Base-by-base conservation (phyloP, 2,888 invertebrate genomes). In the Scaptomyza polygonia region DNA sequence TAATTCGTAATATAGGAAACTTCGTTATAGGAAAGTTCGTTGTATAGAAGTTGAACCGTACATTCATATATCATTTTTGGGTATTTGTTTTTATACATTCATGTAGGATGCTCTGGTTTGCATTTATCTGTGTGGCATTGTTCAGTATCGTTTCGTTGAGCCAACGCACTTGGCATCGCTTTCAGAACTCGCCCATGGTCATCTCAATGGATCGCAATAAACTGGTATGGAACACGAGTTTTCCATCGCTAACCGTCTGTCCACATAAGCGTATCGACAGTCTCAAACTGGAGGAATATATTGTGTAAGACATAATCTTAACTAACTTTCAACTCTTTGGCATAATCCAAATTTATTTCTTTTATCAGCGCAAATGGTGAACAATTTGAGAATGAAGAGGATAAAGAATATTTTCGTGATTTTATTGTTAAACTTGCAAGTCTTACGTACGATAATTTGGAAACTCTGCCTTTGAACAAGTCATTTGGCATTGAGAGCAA, bases 141-240 rank as follows among this genome's bases (percentile, higher is more conserved):
- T 93, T 92, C 70, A 93, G 94, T 4, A 92, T 94, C 8, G 87
- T 93, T 18, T 93, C 92, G 75, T 90, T 94, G 39, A 94, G 95
- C 25, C 91, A 91, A 64, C 92, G 93, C 44, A 95, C 95, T 7
- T 94, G 95, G 93, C 89, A 91, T 7, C 93, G 95, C 27, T 95
- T 95, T 88, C 94, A 94, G 89, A 94, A 94, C 42, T 95, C 95
- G 6, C 95, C 95, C 1, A 95, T 95, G 42, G 95, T 95, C 5
- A 94, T 95, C 32, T 95, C 95, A 18, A 95, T 95, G 94, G 95
- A 95, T 89, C 92, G 95, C 2, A 95, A 95, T 88, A 94, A 94
- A 92, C 94, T 94, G 70, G 93, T 94, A 0, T 95, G 95, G 95
- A 94, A 94, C 79, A 95, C 96, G 2, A 94, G 94, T 1, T 95